A percentile compares a stretch with the other conserved stretches of the same genome.
phyloP scores from a whole-genome alignment of 2,797 vertebrate species.

The Sebastes reedi region DNA sequence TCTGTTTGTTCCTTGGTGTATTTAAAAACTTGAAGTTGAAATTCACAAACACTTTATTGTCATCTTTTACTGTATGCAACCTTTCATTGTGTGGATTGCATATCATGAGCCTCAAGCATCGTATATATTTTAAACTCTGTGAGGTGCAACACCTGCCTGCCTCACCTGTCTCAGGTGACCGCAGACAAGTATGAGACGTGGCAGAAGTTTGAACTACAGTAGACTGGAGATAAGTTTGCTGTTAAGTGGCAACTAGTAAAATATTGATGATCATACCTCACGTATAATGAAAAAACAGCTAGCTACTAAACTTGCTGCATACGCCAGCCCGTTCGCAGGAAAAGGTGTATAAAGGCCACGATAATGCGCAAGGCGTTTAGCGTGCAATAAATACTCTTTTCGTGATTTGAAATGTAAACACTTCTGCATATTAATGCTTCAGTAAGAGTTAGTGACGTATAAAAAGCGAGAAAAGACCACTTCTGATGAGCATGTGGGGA shows the following conservation, averaged over 20 bases:
- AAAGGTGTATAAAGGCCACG: too few relatives aligned
- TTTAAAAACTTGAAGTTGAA: neutral
- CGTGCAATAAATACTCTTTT: too few relatives aligned
- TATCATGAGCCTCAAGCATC: neutral
- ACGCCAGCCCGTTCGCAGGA: too few relatives aligned
- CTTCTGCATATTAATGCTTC: too few relatives aligned
- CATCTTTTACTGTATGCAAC: neutral
- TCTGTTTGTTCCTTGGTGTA: constrained; percentile 6
- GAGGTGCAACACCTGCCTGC: neutral
- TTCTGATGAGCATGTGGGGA: too few relatives aligned
- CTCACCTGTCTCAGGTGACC: neutral
- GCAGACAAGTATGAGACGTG: too few relatives aligned
- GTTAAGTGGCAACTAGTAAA: too few relatives aligned
- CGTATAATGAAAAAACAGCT: neutral
- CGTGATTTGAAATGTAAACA: too few relatives aligned
- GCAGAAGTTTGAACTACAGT: neutral
- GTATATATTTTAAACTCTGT: neutral
- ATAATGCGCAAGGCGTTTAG: too few relatives aligned
- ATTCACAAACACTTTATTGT: neutral
- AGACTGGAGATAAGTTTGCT: neutral
- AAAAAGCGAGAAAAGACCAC: too few relatives aligned
- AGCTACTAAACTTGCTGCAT: neutral
- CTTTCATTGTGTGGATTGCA: neutral
- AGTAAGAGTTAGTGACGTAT: too few relatives aligned
- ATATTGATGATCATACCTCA: neutral